A percentile compares a stretch with the other conserved stretches of the same genome.
These are phyloP conservation scores for Tipula helvola DNA, from an alignment of 2,888 invertebrate genomes.

Conservation along the genomic window DNA sequence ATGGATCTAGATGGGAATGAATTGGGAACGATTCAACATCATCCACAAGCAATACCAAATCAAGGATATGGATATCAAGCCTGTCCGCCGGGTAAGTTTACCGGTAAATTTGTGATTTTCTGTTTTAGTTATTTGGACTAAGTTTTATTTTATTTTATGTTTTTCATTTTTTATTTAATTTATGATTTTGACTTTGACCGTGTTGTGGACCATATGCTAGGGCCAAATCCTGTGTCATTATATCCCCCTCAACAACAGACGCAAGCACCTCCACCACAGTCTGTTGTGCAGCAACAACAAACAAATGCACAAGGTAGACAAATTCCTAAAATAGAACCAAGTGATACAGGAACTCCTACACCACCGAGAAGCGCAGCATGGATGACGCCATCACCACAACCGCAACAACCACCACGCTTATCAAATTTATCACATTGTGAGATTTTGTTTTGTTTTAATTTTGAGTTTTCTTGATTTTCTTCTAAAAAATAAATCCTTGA, in stretches of 20 bases:
- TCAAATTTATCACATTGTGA: constrained; percentile 33
- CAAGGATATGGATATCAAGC: constrained; percentile 33
- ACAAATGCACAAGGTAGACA: constrained; percentile 25
- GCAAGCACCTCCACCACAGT: constrained; percentile 26
- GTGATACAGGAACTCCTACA: constrained; percentile 22
- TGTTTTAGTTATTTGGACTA: background rate
- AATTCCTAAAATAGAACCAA: constrained; percentile 34
- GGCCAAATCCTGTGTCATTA: background rate
- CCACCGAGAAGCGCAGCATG: constrained; percentile 24
- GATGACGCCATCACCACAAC: constrained; percentile 30
- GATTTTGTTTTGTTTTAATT: constrained; percentile 19
- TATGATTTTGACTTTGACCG: constrained; percentile 20
- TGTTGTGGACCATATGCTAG: background rate
- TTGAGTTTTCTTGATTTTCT: background rate
- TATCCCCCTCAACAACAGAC: constrained; percentile 20
- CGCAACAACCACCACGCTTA: constrained; percentile 26
- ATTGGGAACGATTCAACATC: constrained; percentile 57
- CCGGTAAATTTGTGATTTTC: constrained; percentile 17
- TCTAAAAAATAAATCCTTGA: background rate
- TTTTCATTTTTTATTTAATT: constrained; percentile 18
- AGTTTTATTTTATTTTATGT: constrained; percentile 16
- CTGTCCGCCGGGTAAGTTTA: constrained; percentile 23
- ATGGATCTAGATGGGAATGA: constrained; percentile 41
- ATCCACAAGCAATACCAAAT: constrained; percentile 42
- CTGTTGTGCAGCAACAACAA: constrained; percentile 18